Evolutionary conservation across 2,797 vertebrate species (phyloP), one percentile per base, ranked within the genome.

Genomic region (Semaprochilodus insignis): DNA sequence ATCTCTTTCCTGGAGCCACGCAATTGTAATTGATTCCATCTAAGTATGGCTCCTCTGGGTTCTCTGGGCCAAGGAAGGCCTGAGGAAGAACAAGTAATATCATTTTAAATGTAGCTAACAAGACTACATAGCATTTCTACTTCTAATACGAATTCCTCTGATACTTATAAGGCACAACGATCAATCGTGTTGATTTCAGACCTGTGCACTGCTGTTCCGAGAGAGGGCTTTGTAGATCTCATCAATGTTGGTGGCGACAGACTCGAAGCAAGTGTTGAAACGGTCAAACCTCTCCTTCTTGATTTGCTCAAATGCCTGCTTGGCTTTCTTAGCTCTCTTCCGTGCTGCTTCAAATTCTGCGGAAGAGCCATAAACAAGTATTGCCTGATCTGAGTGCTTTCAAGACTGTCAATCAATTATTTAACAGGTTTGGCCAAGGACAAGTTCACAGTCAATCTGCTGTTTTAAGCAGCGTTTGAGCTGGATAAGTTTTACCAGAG

Each of bases 21-120:
- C 97, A 98, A 90, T 99, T 99, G 71, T 99, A 99, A 89, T 98
- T 98, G 88, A 99, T 98, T 6, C 97, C 97, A 19, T 98, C 97
- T 85, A 99, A 91, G 88, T 98, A 98, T 0, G 97, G 97, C 78
- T 98, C 97, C 88, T 99, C 97, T 0, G 97, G 97, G 90, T 99
- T 98, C 87, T 99, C 97, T 4, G 97, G 97, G 13, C 97, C 97
- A 77, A 98, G 83, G 87, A 98, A 98, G 0, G 97, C 97, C 97
- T 98, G 66, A 17, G 19, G 19, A 67, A 16, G 4, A 67, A 36
- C 17, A 21, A 0, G 2, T 65, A 10, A 21, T 55, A 57, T 25
- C 1, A 31, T 19, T 55, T 73, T 19, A 31, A 52, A 31, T 25
- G 0, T 48, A 44, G 27, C 17, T 36, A n/a, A 72, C 17, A 40